phyloP scores from a whole-genome alignment of 2,888 invertebrate species.

The Hypselothyrea guttata region DNA sequence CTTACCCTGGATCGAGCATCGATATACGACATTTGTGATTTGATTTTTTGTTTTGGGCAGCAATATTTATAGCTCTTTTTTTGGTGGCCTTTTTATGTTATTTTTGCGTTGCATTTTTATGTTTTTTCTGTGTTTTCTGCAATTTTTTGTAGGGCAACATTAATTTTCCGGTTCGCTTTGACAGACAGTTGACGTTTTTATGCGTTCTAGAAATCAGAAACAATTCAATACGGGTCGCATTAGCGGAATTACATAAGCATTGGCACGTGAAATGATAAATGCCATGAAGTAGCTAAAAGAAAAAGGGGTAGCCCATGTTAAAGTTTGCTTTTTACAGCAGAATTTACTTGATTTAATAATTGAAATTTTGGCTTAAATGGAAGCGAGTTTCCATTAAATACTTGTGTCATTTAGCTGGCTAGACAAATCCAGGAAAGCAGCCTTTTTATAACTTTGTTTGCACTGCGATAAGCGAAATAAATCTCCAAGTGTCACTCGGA shows the following conservation, averaged over 20 bases:
- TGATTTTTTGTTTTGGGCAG: constrained; percentile 41
- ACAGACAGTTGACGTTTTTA: constrained; percentile 73
- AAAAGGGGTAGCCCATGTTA: neutral
- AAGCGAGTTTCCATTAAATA: constrained; percentile 43
- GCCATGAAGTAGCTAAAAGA: neutral
- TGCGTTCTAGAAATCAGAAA: constrained; percentile 28
- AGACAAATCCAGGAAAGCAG: constrained; percentile 32
- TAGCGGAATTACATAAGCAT: constrained; percentile 63
- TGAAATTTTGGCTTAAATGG: neutral
- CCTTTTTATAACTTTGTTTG: constrained; percentile 64
- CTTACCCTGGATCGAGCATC: constrained; percentile 1
- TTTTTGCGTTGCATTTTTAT: constrained; percentile 75
- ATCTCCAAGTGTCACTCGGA: constrained; percentile 67
- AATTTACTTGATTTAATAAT: constrained; percentile 1
- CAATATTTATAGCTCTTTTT: constrained; percentile 65
- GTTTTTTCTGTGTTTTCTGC: constrained; percentile 40
- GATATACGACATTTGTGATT: constrained; percentile 11
- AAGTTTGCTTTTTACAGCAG: neutral
- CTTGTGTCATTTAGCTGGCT: constrained; percentile 19
- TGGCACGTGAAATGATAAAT: constrained; percentile 61
- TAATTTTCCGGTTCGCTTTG: constrained; percentile 58
- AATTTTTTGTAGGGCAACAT: constrained; percentile 37
- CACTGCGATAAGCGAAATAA: constrained; percentile 68
- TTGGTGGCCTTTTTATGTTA: constrained; percentile 68
- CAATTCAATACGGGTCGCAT: constrained; percentile 47